A percentile compares a stretch with the other conserved stretches of the same genome.
phyloP scores from a whole-genome alignment of 2,888 invertebrate genomes.

The Drosophila putrida region DNA sequence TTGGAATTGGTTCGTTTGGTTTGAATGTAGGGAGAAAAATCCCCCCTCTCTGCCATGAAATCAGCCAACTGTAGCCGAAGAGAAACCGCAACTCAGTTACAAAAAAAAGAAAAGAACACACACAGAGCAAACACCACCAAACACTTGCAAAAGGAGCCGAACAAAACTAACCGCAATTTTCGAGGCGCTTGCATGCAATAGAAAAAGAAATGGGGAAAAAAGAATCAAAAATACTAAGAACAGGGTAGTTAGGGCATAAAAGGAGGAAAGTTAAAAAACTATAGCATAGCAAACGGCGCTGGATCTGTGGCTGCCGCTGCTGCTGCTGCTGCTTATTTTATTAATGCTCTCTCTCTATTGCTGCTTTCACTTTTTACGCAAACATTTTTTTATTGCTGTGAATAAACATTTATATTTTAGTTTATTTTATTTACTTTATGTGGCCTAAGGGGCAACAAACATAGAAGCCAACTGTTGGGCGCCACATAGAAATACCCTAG shows the following conservation, averaged over 20 bases:
- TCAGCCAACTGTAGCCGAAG: conserved; percentile 60
- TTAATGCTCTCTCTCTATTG: conserved; percentile 57
- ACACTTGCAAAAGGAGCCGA: conserved; percentile 53
- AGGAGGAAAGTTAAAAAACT: conserved; percentile 14
- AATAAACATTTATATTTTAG: conserved; percentile 60
- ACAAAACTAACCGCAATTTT: conserved; percentile 80
- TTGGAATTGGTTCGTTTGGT: conserved; percentile 23
- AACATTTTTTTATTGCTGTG: conserved; percentile 36
- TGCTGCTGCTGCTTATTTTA: conserved; percentile 64
- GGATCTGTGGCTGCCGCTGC: neutral
- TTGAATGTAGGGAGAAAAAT: neutral
- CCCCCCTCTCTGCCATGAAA: conserved; percentile 19
- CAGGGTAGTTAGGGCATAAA: neutral
- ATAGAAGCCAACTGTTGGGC: conserved; percentile 51
- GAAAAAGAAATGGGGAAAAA: conserved; percentile 41
- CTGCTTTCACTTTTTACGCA: conserved; percentile 47
- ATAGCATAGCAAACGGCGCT: conserved; percentile 42
- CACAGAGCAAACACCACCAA: conserved; percentile 40
- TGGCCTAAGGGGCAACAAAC: conserved; percentile 31
- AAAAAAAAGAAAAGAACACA: conserved; percentile 32
- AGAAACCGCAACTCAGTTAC: conserved; percentile 76
- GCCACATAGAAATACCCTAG: conserved; percentile 13
- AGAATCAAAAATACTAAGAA: conserved; percentile 3
- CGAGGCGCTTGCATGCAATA: conserved; percentile 78
- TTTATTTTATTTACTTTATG: conserved; percentile 66